Base-by-base conservation (phyloP, 2,113 vertebrate species). In the Eulacestoma nigropectus region DNA sequence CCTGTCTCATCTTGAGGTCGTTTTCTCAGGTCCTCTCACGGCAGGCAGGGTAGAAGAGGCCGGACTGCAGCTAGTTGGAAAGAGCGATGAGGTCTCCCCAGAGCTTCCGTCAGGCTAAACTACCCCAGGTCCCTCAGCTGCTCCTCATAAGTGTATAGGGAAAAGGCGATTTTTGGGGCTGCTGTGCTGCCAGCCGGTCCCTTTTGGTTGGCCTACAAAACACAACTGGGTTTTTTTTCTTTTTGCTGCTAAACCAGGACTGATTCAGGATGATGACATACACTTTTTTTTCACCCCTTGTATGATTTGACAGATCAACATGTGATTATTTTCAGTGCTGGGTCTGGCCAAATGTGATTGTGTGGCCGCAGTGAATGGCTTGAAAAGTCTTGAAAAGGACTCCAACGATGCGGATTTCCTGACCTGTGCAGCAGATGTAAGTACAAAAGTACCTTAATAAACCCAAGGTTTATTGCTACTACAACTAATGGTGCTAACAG, bases 101-200 rank as follows among this genome's bases (percentile, higher is more conserved):
- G 52, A 44, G 32, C 27, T 21, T 32, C 16, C 20, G 46, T 47
- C 35, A 22, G n/a, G 12, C 42, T 13, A 0, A 73, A 4, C 21
- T 12, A 10, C 10, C 14, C 4, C 35, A 1, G 3, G 1, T 29
- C 22, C 29, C 37, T 81, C 44, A n/a, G 37, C 22, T 1, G 2
- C 59, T 19, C 44, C 33, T 57, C 29, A 5, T 8, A 3, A 14
- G 4, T 3, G 0, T 32, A 32, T 27, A 23, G 22, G 50, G 29
- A 20, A 72, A 72, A 50, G 22, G 44, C 3, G 7, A 16, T 37
- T 88, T 42, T 27, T 22, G 21, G 8, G 27, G 8, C 4, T 5
- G 1, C 2, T 8, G 2, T 27, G 10, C 5, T 50, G 16, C 5
- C 0, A 2, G 17, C 27, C 26, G 14, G 2, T 4, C 2, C 2